These are phyloP conservation scores for Todiramphus saurophagus DNA, from an alignment of 2,113 vertebrate species.

Conservation along the genomic window DNA sequence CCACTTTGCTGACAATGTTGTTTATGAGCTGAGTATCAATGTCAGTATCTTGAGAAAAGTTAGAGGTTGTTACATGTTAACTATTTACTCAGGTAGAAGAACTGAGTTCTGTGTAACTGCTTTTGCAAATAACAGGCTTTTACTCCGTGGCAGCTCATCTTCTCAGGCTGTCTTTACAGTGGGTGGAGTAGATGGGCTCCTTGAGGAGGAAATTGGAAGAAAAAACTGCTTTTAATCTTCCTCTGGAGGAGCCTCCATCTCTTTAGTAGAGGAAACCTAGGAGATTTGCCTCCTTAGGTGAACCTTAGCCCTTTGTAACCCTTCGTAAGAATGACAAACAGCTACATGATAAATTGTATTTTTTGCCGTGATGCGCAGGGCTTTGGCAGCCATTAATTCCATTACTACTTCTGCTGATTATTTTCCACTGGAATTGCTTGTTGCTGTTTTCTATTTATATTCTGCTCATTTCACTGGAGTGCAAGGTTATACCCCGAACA, in stretches of 20 bases:
- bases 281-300: not conserved
- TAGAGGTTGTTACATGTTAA: not conserved
- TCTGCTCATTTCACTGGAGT: not conserved
- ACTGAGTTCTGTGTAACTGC: not conserved
- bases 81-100: not conserved
- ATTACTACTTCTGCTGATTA: not conserved
- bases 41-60: not conserved
- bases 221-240: not conserved
- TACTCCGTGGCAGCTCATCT: not conserved
- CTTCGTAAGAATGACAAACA: not conserved
- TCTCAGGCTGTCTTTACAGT: not conserved
- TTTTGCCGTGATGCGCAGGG: not conserved
- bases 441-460: conserved; percentile 25
- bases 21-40: not conserved
- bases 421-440: not conserved
- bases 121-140: not conserved
- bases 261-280: not conserved
- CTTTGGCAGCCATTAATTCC: not conserved
- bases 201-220: not conserved
- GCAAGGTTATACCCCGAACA: not conserved
- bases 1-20: not conserved
- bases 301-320: not conserved
- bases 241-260: not conserved
- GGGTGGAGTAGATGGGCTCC: not conserved
- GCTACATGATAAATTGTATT: not conserved